A percentile compares a stretch with the other conserved stretches of the same genome.
phyloP scores from a whole-genome alignment of 2,113 vertebrate species.

The Setophaga kirtlandii region DNA sequence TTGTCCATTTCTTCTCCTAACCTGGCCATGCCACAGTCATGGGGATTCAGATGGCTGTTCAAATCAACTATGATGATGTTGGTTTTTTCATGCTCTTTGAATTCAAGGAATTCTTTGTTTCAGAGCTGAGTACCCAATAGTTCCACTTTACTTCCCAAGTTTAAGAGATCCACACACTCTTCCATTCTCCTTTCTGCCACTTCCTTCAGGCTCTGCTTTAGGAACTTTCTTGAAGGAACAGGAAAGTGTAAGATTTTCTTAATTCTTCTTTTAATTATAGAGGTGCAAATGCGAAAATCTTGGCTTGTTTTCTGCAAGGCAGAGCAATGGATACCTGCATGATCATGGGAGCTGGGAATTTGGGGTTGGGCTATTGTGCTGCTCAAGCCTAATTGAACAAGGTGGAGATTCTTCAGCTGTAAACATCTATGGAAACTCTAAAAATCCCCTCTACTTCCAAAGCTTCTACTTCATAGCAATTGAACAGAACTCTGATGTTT shows the following conservation, averaged over 20 bases:
- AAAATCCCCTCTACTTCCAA: neutral
- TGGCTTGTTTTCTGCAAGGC: neutral
- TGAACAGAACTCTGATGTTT: neutral
- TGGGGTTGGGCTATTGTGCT: neutral
- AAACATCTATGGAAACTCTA: neutral
- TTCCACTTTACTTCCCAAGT: neutral
- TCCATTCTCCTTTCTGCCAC: neutral
- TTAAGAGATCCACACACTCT: neutral
- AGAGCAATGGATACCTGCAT: neutral
- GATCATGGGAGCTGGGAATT: neutral
- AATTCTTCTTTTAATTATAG: neutral
- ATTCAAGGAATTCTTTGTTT: neutral
- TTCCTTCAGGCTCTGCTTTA: neutral
- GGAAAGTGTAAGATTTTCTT: neutral
- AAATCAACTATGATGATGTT: rapidly evolving
- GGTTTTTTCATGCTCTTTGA: rapidly evolving
- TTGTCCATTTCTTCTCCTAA: neutral
- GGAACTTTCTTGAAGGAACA: neutral
- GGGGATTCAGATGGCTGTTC: neutral
- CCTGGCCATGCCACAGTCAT: rapidly evolving
- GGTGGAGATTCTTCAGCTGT: neutral
- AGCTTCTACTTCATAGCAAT: neutral
- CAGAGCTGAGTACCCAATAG: neutral
- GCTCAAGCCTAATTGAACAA: neutral
- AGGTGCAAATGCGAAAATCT: neutral